These are phyloP conservation scores for Ancistrus triradiatus DNA, from an alignment of 2,113 vertebrate species.

Conservation along the genomic window DNA sequence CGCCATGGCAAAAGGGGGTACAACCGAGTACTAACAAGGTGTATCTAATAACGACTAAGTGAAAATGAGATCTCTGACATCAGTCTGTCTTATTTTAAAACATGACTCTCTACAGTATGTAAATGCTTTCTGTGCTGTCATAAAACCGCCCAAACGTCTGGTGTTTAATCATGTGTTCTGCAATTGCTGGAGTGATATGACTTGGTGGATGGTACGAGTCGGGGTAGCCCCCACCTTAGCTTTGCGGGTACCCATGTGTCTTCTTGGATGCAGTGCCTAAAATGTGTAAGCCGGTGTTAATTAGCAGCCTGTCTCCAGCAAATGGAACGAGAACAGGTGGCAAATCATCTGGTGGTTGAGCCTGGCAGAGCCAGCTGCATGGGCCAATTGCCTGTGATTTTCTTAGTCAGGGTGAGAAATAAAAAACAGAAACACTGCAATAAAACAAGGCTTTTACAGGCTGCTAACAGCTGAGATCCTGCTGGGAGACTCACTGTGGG, in stretches of 20 bases:
- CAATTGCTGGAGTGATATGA: constrained; percentile 17
- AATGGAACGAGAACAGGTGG: constrained; percentile 29
- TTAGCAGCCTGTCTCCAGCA: constrained; percentile 24
- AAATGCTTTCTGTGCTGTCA: constrained; percentile 66
- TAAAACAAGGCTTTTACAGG: constrained; percentile 41
- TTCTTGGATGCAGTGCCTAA: constrained; percentile 31
- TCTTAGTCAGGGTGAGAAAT: constrained; percentile 44
- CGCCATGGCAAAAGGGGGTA: too few relatives aligned
- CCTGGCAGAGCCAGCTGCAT: constrained; percentile 24
- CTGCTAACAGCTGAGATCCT: constrained; percentile 46
- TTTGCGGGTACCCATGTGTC: constrained; percentile 29
- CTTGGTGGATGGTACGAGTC: not conserved
- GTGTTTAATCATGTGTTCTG: constrained; percentile 44
- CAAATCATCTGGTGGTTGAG: constrained; percentile 38
- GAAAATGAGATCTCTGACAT: too few relatives aligned
- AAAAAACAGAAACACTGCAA: constrained; percentile 42
- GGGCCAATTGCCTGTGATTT: constrained; percentile 36
- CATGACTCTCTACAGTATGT: constrained; percentile 59
- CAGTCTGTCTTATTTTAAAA: constrained; percentile 45
- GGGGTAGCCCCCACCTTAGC: constrained; percentile 1
- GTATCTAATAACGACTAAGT: too few relatives aligned
- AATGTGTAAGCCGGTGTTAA: constrained; percentile 29
- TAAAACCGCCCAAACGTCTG: constrained; percentile 47
- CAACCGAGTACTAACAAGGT: too few relatives aligned
- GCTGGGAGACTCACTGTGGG: constrained; percentile 37